Evolutionary conservation across 1,140 invertebrate species (phyloP).

Genomic region (Cepaea nemoralis): DNA sequence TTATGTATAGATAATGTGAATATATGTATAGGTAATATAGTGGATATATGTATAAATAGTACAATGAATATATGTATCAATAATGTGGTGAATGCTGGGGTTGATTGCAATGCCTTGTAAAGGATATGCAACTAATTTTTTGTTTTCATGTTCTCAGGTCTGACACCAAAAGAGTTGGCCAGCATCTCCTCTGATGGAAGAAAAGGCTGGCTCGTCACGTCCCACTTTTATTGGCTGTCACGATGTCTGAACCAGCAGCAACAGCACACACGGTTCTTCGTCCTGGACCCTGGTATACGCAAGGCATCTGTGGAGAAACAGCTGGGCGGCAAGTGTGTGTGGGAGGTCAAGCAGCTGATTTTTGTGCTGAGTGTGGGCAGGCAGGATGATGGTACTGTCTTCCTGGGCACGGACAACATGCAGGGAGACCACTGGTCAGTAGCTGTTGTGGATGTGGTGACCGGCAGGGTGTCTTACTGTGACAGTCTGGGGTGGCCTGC

Average conservation of each 20-base stretch:
- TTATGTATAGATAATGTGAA: too few species aligned
- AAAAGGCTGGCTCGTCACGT: slow-evolving; percentile 37
- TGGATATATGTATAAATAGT: too few species aligned
- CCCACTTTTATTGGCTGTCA: slow-evolving; percentile 40
- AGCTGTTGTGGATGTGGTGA: slow-evolving; percentile 16
- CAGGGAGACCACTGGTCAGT: slow-evolving; percentile 38
- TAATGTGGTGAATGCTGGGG: too few species aligned
- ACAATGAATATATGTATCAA: too few species aligned
- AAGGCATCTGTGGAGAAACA: slow-evolving; percentile 15
- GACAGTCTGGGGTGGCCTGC: slow-evolving; percentile 34
- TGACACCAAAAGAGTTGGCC: slow-evolving; percentile 38
- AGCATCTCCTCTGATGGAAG: slow-evolving; percentile 27
- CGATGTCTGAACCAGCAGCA: slow-evolving; percentile 37
- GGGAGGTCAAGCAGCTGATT: slow-evolving; percentile 16
- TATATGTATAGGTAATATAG: too few species aligned
- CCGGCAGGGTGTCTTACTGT: slow-evolving; percentile 10
- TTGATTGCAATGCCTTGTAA: too few species aligned
- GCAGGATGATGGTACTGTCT: slow-evolving; percentile 38
- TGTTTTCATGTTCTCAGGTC: slow-evolving; percentile 21
- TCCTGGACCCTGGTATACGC: slow-evolving; percentile 17
- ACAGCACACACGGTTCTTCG: slow-evolving; percentile 28
- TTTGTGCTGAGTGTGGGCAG: slow-evolving; percentile 36
- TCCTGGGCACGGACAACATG: slow-evolving; percentile 30
- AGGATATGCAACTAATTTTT: too few species aligned
- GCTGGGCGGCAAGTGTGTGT: neutral